Base-by-base conservation (phyloP, 2,888 invertebrate species). In the Spisula solida region DNA sequence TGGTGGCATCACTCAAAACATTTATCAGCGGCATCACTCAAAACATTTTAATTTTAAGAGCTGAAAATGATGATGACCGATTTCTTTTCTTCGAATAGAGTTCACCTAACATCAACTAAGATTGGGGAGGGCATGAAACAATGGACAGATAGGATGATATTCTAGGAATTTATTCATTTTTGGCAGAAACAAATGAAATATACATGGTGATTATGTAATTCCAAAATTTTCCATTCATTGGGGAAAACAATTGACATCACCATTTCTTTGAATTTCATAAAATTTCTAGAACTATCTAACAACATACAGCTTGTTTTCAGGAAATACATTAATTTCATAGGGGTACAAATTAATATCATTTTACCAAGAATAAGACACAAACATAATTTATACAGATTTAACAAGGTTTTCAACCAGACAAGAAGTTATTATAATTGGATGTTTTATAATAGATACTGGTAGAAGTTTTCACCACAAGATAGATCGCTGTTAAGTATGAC, bases 351-450 rank as follows among this genome's bases (percentile, higher is more conserved):
- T 34, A 34, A 75, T 75, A 75, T 34, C 34, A 75, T 34, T 34
- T 75, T 34, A 31, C 29, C 12, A 34, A 34, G 12, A 31, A 75
- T 20, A 14, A 31, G 75, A 75, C 75, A 14, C 2, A 34, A 25
- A 25, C 75, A 75, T 75, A 31, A 75, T 75, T 75, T 34, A 75
- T 75, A 29, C 31, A 75, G 34, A 31, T 75, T 75, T 66, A 34
- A 75, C 75, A 75, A 34, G 29, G 34, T 31, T 34, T 60, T 75
- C 18, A 75, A 75, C 75, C 75, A 75, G 75, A 75, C 31, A 75
- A 31, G 34, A 34, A 16, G 31, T 31, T 18, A 34, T 75, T 75
- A 10, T 34, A 31, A 75, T 75, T 75, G 75, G 75, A 75, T 75
- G 34, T 75, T 31, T 34, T 25, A 31, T 34, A 75, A 31, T 34